These are phyloP conservation scores for Sinocyclocheilus anshuiensis DNA, from an alignment of 2,113 vertebrate species.

Conservation along the genomic window DNA sequence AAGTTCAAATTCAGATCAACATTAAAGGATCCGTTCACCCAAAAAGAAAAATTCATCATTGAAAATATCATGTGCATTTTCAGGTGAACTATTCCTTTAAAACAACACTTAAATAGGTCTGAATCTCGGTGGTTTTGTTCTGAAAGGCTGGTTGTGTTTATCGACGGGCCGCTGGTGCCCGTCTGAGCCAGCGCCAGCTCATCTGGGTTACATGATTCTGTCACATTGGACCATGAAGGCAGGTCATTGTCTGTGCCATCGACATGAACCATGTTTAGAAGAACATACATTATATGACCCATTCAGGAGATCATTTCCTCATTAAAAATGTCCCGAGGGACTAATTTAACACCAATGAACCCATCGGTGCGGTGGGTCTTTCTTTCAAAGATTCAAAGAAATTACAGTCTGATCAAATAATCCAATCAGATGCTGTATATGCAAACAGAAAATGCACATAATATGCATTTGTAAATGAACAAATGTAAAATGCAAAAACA, in stretches of 20 bases:
- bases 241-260: conserved; percentile 17
- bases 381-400: too few relatives aligned
- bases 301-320: conserved; percentile 26
- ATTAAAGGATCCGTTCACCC: background rate
- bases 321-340: conserved; percentile 49
- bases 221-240: conserved; percentile 12
- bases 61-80: too few relatives aligned
- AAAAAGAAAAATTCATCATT: background rate
- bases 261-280: background rate
- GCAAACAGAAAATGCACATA: too few relatives aligned
- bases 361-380: too few relatives aligned
- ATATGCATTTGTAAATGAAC: too few relatives aligned
- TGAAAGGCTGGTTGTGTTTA: conserved; percentile 10
- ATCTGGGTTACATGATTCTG: conserved; percentile 20
- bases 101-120: background rate
- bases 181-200: conserved; percentile 14
- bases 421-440: too few relatives aligned
- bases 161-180: background rate
- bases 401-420: too few relatives aligned
- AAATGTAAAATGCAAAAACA: too few relatives aligned
- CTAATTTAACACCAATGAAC: background rate
- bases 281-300: background rate
- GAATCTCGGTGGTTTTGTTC: background rate
- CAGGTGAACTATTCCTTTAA: too few relatives aligned
- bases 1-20: too few relatives aligned